These are phyloP conservation scores for Erpobdella octoculata DNA, from an alignment of 2,888 invertebrate genomes.

Conservation along the genomic window DNA sequence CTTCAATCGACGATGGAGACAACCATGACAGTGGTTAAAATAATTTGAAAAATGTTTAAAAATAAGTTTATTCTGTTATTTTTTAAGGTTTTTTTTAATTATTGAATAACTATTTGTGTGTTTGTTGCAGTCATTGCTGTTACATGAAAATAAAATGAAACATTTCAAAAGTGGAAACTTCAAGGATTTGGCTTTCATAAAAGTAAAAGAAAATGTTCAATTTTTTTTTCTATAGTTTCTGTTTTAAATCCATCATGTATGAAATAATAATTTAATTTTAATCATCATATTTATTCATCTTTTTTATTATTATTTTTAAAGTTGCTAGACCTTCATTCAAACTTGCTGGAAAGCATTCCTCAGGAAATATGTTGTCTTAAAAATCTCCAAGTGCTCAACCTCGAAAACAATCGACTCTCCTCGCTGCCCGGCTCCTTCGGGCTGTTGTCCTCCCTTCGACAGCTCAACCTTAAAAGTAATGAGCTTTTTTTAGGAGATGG, in stretches of 20 bases:
- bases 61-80: too few relatives aligned
- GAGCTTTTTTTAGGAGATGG: too few relatives aligned
- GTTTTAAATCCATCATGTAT: background rate
- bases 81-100: too few relatives aligned
- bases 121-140: slow-evolving; percentile 50
- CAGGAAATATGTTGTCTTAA: slow-evolving; percentile 55
- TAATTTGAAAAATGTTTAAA: too few relatives aligned
- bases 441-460: slow-evolving; percentile 26
- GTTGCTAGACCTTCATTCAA: slow-evolving; percentile 69
- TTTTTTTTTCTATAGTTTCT: background rate
- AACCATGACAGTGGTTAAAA: too few relatives aligned
- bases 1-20: too few relatives aligned
- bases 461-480: slow-evolving; percentile 27
- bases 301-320: background rate
- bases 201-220: slow-evolving; percentile 48
- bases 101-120: too few relatives aligned
- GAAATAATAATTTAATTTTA: background rate
- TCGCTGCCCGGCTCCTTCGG: slow-evolving; percentile 29
- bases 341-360: slow-evolving; percentile 65
- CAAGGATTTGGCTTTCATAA: slow-evolving; percentile 64
- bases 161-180: slow-evolving; percentile 65
- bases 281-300: background rate
- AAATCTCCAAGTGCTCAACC: slow-evolving; percentile 32
- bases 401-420: slow-evolving; percentile 31
- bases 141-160: slow-evolving; percentile 63